phyloP scores from a whole-genome alignment of 2,888 invertebrate species.

The Cantharis nigra region DNA sequence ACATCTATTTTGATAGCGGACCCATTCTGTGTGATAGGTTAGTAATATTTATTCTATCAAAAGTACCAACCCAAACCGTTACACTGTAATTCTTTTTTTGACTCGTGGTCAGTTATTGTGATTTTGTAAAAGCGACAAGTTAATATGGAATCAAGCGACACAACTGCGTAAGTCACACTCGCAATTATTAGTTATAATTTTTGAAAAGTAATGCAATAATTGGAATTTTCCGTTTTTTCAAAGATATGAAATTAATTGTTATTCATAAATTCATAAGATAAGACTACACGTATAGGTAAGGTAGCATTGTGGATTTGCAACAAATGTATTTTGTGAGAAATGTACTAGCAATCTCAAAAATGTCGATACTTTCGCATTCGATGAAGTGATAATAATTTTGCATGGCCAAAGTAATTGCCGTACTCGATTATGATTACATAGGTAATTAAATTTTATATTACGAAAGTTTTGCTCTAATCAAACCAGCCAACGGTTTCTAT shows the following conservation, averaged over 20 bases:
- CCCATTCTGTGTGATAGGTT: background rate
- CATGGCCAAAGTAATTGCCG: background rate
- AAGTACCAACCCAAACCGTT: background rate
- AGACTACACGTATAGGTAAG: background rate
- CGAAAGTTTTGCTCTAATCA: background rate
- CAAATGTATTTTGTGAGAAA: background rate
- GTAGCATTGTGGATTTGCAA: background rate
- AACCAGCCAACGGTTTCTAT: background rate
- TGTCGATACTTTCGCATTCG: background rate
- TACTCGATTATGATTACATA: background rate
- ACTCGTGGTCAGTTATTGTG: background rate
- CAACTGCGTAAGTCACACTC: background rate
- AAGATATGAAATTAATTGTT: background rate
- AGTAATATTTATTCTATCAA: background rate
- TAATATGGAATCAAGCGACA: background rate
- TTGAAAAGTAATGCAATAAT: background rate
- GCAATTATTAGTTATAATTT: background rate
- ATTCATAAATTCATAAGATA: background rate
- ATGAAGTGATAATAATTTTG: background rate
- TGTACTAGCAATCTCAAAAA: background rate
- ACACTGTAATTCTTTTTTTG: background rate
- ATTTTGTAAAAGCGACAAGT: background rate
- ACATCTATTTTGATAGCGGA: background rate
- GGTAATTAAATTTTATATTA: slow-evolving; percentile 1
- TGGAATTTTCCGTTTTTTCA: background rate